Base-by-base conservation (phyloP, 2,888 invertebrate genomes). In the Drosophila sordidula region DNA sequence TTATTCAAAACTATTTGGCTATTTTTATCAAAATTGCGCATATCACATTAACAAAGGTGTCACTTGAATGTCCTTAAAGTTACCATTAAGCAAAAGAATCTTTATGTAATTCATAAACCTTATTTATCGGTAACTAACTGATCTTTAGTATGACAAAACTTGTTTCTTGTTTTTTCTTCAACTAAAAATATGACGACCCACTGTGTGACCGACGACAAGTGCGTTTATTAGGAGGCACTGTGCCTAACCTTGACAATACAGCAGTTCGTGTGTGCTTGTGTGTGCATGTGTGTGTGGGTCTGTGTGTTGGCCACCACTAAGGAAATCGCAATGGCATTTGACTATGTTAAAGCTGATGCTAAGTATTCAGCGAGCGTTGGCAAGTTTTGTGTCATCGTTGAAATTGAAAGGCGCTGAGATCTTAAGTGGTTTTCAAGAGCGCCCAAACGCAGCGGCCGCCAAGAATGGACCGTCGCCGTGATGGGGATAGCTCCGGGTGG, bases 221-320 rank as follows among this genome's bases (percentile, higher is more conserved):
- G 58, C 44, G 51, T 45, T n/a, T 32, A 49, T 42, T 50, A 52
- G 41, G 12, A 63, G 56, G 42, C 72, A 68, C 69, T 67, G 68
- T 66, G 36, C 11, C 25, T 49, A 66, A 63, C 84, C 84, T 80
- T 83, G 78, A 44, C 51, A 61, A 51, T 47, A 46, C 14, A 47
- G 34, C 2, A 26, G 34, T 34, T 1, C 11, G 34, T 11, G 32
- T 32, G 6, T 38, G 1, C 12, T 12, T 26, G 16, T 25, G 18
- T 34, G 52, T 49, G 42, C n/a, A n/a, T 34, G 49, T 54, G 47
- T 32, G 34, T 46, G 36, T 34, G 25, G 29, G 44, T 46, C 26
- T 47, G 44, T 12, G 45, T 25, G 47, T 42, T 46, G 47, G 38
- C 45, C 59, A 11, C 34, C 29, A 45, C 61, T 36, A 42, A 61